Evolutionary conservation across 2,888 invertebrate species (phyloP).

Genomic region (Isotomurus palustris): DNA sequence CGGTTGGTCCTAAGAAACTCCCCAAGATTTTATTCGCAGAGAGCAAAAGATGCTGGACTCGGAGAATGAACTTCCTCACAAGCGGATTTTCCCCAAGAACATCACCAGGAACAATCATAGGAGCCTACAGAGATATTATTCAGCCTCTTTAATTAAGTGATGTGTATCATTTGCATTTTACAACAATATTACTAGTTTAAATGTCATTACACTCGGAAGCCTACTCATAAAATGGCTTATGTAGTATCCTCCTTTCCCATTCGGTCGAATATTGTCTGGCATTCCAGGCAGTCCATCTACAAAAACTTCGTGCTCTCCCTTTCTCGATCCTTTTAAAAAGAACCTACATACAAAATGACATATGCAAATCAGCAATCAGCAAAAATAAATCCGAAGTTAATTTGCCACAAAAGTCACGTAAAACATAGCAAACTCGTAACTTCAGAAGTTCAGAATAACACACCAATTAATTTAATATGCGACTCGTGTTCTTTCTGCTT

Average conservation of each 20-base stretch:
- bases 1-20: no score
- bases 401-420: no score
- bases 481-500: no score
- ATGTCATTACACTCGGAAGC: slow-evolving; percentile 46
- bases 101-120: slow-evolving; percentile 13
- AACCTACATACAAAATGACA: slow-evolving; percentile 58
- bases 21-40: no score
- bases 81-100: slow-evolving; percentile 14
- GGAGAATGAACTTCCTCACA: slow-evolving; percentile 22
- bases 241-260: slow-evolving; percentile 65
- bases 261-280: slow-evolving; percentile 61
- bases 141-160: not conserved
- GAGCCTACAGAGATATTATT: no score
- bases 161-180: not conserved
- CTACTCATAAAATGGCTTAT: slow-evolving; percentile 58
- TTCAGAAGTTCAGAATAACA: no score
- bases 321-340: slow-evolving; percentile 72
- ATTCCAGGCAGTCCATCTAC: slow-evolving; percentile 72
- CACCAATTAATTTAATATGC: no score
- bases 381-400: not conserved
- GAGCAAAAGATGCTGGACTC: slow-evolving; percentile 16
- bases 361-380: not conserved
- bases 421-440: no score
- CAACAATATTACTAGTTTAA: not conserved
- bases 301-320: slow-evolving; percentile 74